Evolutionary conservation across 2,113 vertebrate species (phyloP).

Genomic region (Pelodiscus sinensis): DNA sequence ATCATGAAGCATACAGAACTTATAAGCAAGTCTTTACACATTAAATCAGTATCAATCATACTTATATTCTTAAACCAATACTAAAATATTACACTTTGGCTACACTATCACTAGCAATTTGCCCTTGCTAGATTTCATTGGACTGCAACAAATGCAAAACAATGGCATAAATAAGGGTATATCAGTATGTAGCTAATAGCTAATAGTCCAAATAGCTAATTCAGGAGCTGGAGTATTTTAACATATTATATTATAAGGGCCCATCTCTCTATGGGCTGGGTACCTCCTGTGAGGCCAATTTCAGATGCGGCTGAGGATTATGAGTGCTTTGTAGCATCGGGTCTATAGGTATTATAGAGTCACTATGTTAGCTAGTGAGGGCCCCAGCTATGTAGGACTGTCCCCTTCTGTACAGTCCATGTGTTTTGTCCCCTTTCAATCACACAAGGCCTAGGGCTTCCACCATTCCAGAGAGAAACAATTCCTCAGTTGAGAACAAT

Average conservation of each 20-base stretch:
- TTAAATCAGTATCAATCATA: no score
- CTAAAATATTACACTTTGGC: no score
- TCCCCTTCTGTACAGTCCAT: not conserved
- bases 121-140: not conserved
- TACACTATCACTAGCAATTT: not conserved
- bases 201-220: not conserved
- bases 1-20: no score
- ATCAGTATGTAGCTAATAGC: not conserved
- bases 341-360: not conserved
- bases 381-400: not conserved
- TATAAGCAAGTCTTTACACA: no score
- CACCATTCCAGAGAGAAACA: not conserved
- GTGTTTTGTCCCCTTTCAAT: not conserved
- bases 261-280: not conserved
- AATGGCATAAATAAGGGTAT: not conserved
- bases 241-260: not conserved
- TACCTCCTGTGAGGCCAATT: not conserved
- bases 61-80: no score
- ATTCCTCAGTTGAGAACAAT: not conserved
- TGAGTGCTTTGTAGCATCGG: not conserved
- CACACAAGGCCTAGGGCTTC: not conserved
- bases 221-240: not conserved
- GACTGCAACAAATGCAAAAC: not conserved
- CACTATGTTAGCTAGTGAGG: not conserved
- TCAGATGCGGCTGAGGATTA: not conserved